Conservation (phyloP, 1,140 invertebrate genomes). For the Leucophenga varia region DNA sequence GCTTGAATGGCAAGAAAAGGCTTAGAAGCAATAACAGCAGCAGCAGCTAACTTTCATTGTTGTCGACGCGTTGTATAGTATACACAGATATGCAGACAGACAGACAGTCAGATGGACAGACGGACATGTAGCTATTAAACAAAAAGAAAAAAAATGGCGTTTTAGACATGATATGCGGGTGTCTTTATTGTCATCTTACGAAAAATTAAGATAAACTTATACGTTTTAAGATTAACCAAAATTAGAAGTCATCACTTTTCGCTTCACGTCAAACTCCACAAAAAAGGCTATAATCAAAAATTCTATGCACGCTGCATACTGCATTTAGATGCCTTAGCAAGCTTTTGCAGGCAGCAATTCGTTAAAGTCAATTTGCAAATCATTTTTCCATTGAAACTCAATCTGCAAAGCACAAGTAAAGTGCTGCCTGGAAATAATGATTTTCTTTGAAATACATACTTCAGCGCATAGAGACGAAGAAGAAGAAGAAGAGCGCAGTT, state of each 20-base stretch:
- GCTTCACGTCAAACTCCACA: constrained; percentile 24
- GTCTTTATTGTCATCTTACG: not conserved
- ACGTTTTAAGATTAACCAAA: no score
- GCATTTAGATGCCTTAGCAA: constrained; percentile 6
- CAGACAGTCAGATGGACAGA: not conserved
- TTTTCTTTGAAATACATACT: constrained; percentile 56
- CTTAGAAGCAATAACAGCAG: no score
- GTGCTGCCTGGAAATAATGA: constrained; percentile 44
- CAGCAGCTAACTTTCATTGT: no score
- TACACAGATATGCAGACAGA: not conserved
- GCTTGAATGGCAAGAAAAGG: no score
- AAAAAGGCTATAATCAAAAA: constrained; percentile 52
- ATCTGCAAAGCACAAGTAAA: constrained; percentile 25
- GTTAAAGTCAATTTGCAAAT: constrained; percentile 56
- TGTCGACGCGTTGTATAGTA: not conserved
- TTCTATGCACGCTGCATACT: constrained; percentile 23
- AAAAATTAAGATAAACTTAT: not conserved
- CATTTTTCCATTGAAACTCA: constrained; percentile 56
- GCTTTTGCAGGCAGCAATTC: constrained; percentile 43
- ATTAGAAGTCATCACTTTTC: no score
- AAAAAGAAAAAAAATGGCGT: no score
- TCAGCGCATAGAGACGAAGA: no score
- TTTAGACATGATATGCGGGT: no score
- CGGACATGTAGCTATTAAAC: not conserved
- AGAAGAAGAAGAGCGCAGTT: no score